Evolutionary conservation across 2,113 vertebrate genomes (phyloP).

Genomic region (Lathamus discolor): DNA sequence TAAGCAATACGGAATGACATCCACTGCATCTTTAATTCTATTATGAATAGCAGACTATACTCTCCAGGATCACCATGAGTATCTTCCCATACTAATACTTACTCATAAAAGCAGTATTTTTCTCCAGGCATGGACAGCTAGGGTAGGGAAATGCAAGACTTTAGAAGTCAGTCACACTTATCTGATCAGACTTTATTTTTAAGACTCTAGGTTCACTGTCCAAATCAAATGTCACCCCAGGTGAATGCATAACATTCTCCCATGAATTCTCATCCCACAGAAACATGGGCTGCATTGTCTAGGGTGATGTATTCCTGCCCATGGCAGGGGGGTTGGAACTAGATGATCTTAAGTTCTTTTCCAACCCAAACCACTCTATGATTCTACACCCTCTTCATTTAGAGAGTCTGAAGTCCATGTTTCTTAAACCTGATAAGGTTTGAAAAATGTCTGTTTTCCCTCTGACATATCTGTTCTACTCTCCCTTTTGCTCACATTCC

Average conservation of each 20-base stretch:
- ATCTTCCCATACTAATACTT: background rate
- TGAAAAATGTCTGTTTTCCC: background rate
- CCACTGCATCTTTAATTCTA: background rate
- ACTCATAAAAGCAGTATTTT: background rate
- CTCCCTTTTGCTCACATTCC: background rate
- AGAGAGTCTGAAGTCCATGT: background rate
- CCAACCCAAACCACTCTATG: background rate
- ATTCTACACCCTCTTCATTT: background rate
- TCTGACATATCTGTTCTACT: background rate
- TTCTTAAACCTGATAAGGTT: background rate
- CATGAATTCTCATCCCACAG: background rate
- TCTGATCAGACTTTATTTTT: background rate
- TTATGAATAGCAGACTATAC: background rate
- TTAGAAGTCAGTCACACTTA: background rate
- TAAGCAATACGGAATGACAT: background rate
- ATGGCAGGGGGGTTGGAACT: background rate
- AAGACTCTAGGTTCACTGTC: background rate
- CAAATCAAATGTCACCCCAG: background rate
- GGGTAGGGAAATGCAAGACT: background rate
- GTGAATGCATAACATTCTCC: background rate
- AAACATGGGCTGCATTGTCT: background rate
- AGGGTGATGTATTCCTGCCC: background rate
- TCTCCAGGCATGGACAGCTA: background rate
- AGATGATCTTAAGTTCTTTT: background rate
- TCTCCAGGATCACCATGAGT: background rate